phyloP scores from a whole-genome alignment of 2,113 vertebrate genomes.

The Piaya cayana region DNA sequence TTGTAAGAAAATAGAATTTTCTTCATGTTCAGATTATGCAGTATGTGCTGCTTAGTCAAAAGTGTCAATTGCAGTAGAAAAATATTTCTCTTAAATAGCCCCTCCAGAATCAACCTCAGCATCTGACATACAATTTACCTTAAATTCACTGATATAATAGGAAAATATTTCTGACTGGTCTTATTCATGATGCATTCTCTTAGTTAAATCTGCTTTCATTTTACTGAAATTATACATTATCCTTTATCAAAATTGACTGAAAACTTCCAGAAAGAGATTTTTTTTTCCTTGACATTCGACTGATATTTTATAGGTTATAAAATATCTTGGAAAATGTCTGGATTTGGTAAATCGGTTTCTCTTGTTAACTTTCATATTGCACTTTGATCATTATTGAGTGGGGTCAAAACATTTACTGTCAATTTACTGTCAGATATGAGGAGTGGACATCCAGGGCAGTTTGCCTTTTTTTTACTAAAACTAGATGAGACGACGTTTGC shows the following conservation, averaged over 20 bases:
- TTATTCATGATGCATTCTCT: neutral
- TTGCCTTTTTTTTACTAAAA: neutral
- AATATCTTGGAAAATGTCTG: neutral
- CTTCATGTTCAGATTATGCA: neutral
- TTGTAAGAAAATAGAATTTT: neutral
- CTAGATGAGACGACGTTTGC: neutral
- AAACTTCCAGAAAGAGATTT: neutral
- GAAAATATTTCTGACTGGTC: neutral
- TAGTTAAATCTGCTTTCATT: neutral
- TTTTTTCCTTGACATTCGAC: neutral
- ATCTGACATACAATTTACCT: neutral
- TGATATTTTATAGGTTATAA: neutral
- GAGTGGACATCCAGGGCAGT: neutral
- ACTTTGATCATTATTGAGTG: neutral
- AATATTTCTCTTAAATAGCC: neutral
- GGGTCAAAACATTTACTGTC: neutral
- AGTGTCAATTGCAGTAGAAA: accelerated
- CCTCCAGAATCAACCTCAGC: neutral
- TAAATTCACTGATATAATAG: neutral
- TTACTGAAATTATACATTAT: neutral
- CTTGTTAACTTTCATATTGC: neutral
- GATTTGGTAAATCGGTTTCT: neutral
- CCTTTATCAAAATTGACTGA: neutral
- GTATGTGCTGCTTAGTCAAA: neutral
- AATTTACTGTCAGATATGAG: neutral